Evolutionary conservation across 2,888 invertebrate species (phyloP).

Genomic region (Sphaerolaimus hirsutus): DNA sequence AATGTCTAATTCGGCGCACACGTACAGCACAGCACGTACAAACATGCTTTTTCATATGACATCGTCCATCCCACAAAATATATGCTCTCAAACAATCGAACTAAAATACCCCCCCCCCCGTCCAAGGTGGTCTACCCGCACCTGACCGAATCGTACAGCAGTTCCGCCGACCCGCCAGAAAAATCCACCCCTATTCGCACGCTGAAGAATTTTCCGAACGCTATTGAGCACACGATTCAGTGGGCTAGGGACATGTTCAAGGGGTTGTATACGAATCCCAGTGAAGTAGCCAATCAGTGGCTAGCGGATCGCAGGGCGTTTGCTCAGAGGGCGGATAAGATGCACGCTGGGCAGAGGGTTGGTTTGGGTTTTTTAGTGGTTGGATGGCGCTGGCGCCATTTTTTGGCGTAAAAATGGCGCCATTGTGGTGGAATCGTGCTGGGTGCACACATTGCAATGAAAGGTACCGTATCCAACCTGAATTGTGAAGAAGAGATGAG

Average conservation of each 20-base stretch:
- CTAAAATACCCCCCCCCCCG: too few relatives aligned
- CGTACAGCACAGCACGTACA: too few relatives aligned
- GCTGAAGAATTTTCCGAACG: slow-evolving; percentile 93
- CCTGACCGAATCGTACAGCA: slow-evolving; percentile 80
- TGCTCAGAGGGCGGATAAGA: slow-evolving; percentile 15
- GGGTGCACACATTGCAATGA: too few relatives aligned
- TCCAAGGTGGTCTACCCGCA: slow-evolving; percentile 79
- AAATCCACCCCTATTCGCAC: slow-evolving; percentile 95
- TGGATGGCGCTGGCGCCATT: not conserved
- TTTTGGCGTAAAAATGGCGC: too few relatives aligned
- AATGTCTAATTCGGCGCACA: too few relatives aligned
- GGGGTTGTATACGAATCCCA: slow-evolving; percentile 53
- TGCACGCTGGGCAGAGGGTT: slow-evolving; percentile 15
- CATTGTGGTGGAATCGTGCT: too few relatives aligned
- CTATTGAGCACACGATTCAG: slow-evolving; percentile 43
- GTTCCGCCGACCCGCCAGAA: slow-evolving; percentile 74
- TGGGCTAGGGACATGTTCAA: slow-evolving; percentile 44
- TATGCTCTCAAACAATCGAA: too few relatives aligned
- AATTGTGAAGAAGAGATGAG: too few relatives aligned
- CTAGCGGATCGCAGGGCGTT: slow-evolving; percentile 17
- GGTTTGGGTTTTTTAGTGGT: too few relatives aligned
- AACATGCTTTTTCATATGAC: too few relatives aligned
- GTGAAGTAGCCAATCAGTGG: slow-evolving; percentile 33
- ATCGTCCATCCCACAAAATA: too few relatives aligned
- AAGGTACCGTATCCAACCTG: too few relatives aligned